These are phyloP conservation scores for Cryptophagus acutangulus DNA, from an alignment of 2,888 invertebrate species.

Conservation along the genomic window DNA sequence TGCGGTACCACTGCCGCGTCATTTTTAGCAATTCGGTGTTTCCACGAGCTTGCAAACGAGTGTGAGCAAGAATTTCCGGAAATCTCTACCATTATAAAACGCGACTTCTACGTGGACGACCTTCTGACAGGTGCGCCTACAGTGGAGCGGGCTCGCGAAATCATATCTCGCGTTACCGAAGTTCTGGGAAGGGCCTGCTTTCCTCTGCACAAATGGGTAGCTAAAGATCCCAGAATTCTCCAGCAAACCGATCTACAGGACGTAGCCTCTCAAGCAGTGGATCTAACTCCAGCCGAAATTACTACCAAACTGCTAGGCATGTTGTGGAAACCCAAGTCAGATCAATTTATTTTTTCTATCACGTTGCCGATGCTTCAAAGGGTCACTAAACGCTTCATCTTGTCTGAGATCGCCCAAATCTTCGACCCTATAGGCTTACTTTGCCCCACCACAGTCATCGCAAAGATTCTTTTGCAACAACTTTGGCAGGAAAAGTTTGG, in stretches of 20 bases:
- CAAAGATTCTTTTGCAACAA: no score
- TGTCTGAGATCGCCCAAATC: neutral
- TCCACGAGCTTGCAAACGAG: conserved; percentile 16
- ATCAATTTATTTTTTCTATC: neutral
- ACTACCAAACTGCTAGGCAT: conserved; percentile 6
- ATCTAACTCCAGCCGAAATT: neutral
- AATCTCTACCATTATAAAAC: neutral
- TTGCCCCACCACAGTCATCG: no score
- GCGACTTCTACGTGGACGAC: conserved; percentile 7
- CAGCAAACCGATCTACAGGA: neutral
- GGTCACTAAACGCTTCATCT: neutral
- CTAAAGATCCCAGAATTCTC: neutral
- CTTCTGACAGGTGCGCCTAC: neutral
- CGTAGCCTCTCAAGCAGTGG: neutral
- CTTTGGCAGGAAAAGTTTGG: no score
- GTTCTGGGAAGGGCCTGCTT: neutral
- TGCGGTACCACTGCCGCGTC: conserved; percentile 25
- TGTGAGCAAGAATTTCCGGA: neutral
- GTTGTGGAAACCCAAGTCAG: neutral
- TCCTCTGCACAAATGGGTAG: neutral
- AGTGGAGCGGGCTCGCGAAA: neutral
- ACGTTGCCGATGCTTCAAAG: neutral
- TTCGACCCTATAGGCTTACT: neutral
- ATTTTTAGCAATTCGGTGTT: conserved; percentile 21
- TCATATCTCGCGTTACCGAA: neutral